Percentiles rank a stretch among this genome's conserved stretches.
These are phyloP conservation scores for Grallaria varia DNA, from an alignment of 2,113 vertebrate genomes.

Conservation along the genomic window DNA sequence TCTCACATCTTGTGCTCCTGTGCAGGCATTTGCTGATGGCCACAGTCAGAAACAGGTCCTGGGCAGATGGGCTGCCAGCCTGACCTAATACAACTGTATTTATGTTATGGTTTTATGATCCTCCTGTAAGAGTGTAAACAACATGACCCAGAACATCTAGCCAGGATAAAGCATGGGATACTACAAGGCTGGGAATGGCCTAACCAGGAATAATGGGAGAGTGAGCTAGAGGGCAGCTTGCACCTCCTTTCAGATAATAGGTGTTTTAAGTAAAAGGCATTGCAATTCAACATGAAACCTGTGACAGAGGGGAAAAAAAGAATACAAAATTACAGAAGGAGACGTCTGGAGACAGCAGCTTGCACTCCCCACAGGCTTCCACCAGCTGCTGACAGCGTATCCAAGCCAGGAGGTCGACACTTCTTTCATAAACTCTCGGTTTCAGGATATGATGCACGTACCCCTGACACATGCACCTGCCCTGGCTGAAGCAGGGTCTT, in stretches of 20 bases:
- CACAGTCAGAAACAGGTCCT: not conserved
- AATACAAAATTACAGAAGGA: not conserved
- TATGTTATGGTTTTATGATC: not conserved
- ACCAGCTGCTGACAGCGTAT: not conserved
- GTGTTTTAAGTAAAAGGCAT: not conserved
- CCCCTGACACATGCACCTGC: not conserved
- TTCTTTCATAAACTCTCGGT: not conserved
- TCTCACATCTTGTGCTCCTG: not conserved
- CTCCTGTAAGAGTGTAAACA: not conserved
- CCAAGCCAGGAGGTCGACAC: not conserved
- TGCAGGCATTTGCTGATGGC: not conserved
- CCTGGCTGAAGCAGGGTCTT: not conserved
- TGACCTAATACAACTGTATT: not conserved
- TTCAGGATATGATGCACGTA: not conserved
- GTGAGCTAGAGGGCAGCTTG: not conserved
- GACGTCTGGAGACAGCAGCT: not conserved
- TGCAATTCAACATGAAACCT: not conserved
- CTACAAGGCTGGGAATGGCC: not conserved
- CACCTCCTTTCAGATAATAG: not conserved
- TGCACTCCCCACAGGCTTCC: not conserved
- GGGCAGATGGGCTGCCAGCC: not conserved
- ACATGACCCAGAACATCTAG: not conserved
- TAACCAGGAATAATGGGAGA: not conserved
- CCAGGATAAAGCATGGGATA: not conserved
- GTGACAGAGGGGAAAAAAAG: not conserved